These are phyloP conservation scores for Melitaea cinxia DNA, from an alignment of 1,140 invertebrate species.

Conservation along the genomic window DNA sequence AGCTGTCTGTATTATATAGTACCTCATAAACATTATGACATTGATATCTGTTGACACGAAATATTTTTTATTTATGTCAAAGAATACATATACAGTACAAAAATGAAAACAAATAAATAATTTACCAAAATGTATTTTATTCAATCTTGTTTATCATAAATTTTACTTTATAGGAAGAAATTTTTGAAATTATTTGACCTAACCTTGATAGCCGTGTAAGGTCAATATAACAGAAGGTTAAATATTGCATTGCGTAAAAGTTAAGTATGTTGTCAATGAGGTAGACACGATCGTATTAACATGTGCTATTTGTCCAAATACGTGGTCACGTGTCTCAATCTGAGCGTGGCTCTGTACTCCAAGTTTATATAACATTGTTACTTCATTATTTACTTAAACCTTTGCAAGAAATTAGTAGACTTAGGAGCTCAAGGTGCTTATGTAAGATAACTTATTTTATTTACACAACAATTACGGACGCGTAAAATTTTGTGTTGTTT, in stretches of 20 bases:
- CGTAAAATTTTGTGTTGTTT: background rate
- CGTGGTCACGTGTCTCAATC: background rate
- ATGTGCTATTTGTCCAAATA: conserved; percentile 5
- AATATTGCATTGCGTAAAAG: conserved; percentile 23
- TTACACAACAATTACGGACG: background rate
- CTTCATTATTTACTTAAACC: background rate
- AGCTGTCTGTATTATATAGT: too few relatives aligned
- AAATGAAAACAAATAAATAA: too few relatives aligned
- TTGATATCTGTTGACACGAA: too few relatives aligned
- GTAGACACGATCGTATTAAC: background rate
- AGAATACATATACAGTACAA: too few relatives aligned
- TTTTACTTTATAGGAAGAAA: background rate
- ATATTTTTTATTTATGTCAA: too few relatives aligned
- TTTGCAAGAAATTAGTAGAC: background rate
- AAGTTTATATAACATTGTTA: background rate
- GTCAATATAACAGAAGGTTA: conserved; percentile 20
- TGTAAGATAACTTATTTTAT: background rate
- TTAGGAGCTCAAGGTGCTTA: background rate
- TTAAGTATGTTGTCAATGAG: conserved; percentile 13
- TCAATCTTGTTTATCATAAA: background rate
- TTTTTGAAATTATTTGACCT: conserved; percentile 15
- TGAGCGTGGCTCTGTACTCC: background rate
- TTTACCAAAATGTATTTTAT: background rate
- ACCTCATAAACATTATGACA: too few relatives aligned
- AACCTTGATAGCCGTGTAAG: conserved; percentile 21